Evolutionary conservation across 2,113 vertebrate genomes (phyloP).

Genomic region (Mirounga angustirostris): DNA sequence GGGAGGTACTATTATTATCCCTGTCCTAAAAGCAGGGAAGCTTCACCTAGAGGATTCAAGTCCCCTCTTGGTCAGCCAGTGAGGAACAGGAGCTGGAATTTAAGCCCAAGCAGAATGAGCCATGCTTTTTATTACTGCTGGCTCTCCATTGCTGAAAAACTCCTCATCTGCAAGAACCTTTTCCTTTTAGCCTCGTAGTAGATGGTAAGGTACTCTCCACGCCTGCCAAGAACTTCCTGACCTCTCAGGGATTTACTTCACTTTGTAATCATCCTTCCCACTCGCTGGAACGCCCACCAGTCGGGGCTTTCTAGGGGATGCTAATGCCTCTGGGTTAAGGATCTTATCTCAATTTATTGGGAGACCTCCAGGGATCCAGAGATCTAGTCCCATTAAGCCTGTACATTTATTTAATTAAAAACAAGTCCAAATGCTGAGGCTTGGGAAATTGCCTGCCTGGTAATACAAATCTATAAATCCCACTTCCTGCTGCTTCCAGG

Average conservation of each 20-base stretch:
- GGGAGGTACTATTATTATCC: not conserved
- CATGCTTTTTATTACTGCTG: not conserved
- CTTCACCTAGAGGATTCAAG: not conserved
- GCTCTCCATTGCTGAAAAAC: not conserved
- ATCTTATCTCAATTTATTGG: conserved; percentile 56
- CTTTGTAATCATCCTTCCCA: not conserved
- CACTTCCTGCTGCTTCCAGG: conserved; percentile 64
- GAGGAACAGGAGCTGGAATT: not conserved
- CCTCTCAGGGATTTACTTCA: not conserved
- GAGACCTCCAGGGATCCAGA: conserved; percentile 40
- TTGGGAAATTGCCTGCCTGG: conserved; percentile 62
- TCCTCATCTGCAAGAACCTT: not conserved
- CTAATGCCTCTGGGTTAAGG: not conserved
- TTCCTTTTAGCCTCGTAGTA: not conserved
- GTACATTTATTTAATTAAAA: conserved; percentile 72
- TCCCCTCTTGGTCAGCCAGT: not conserved
- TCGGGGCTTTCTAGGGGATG: not conserved
- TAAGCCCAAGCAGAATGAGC: not conserved
- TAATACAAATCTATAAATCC: conserved; percentile 73
- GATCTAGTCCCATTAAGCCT: conserved; percentile 36
- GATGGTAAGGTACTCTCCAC: not conserved
- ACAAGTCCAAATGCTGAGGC: conserved; percentile 34
- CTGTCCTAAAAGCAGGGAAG: not conserved
- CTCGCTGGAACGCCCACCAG: not conserved
- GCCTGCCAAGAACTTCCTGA: conserved; percentile 43